phyloP scores from a whole-genome alignment of 2,113 vertebrate species.

The Podocnemis expansa region DNA sequence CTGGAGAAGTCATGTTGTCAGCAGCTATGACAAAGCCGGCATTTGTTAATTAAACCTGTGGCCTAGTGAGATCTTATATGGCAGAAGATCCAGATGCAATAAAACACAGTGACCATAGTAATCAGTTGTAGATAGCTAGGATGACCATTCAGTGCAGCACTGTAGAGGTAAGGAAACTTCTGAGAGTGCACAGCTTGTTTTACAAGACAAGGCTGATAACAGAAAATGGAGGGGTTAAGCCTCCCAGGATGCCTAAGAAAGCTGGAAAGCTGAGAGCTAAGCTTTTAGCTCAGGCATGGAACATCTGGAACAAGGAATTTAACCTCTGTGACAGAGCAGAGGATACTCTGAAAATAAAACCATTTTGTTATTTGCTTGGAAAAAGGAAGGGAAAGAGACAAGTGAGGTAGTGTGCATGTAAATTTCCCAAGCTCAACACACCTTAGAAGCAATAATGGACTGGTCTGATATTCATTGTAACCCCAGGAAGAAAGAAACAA shows the following conservation, averaged over 20 bases:
- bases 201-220: neutral
- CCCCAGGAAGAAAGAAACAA: neutral
- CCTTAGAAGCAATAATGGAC: neutral
- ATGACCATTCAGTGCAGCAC: neutral
- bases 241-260: neutral
- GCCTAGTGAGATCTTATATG: neutral
- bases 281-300: neutral
- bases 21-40: too few relatives aligned
- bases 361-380: neutral
- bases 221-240: neutral
- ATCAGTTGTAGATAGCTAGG: neutral
- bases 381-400: neutral
- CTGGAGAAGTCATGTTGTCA: too few relatives aligned
- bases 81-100: neutral
- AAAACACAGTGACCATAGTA: neutral
- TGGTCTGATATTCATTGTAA: neutral
- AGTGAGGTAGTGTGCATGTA: neutral
- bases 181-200: neutral
- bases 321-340: neutral
- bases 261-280: neutral
- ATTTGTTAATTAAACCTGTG: too few relatives aligned
- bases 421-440: neutral
- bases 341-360: neutral
- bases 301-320: neutral
- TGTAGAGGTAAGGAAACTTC: neutral